Evolutionary conservation across 2,888 invertebrate genomes (phyloP).

Genomic region (Papilio gigon): DNA sequence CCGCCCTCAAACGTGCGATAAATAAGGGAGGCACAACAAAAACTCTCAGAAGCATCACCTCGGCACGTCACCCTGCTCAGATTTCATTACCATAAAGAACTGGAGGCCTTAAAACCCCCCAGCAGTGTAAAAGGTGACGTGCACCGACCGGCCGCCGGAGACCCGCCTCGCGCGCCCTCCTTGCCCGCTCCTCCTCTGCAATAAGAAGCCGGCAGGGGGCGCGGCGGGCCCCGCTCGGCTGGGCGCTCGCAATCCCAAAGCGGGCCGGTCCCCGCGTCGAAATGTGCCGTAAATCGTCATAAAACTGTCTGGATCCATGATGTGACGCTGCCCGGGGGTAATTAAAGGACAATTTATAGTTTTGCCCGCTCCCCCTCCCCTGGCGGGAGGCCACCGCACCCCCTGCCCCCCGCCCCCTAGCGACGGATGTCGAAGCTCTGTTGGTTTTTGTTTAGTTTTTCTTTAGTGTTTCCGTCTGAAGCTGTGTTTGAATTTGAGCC

Average conservation of each 20-base stretch:
- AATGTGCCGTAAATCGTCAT: conserved; percentile 84
- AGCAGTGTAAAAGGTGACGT: conserved; percentile 62
- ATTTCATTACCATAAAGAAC: conserved; percentile 83
- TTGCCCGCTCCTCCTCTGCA: conserved; percentile 35
- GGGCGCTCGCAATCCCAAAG: conserved; percentile 72
- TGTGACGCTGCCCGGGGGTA: conserved; percentile 86
- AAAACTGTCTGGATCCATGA: conserved; percentile 88
- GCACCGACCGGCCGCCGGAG: conserved; percentile 49
- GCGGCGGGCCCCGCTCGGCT: conserved; percentile 51
- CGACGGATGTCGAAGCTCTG: conserved; percentile 61
- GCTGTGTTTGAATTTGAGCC: conserved; percentile 42
- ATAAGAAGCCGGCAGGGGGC: conserved; percentile 44
- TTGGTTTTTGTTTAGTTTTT: conserved; percentile 57
- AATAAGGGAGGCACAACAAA: conserved; percentile 80
- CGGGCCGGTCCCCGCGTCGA: conserved; percentile 71
- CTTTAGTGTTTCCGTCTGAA: conserved; percentile 49
- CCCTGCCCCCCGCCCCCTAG: conserved; percentile 52
- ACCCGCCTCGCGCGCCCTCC: conserved; percentile 43
- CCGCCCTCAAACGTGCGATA: conserved; percentile 79
- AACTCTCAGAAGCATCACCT: conserved; percentile 80
- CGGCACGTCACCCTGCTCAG: conserved; percentile 82
- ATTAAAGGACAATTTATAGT: conserved; percentile 84
- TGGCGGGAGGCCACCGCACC: conserved; percentile 52
- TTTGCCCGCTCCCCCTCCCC: conserved; percentile 68
- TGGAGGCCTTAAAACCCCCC: conserved; percentile 81